Evolutionary conservation across 2,888 invertebrate genomes (phyloP).

Genomic region (Chouioia cunea): DNA sequence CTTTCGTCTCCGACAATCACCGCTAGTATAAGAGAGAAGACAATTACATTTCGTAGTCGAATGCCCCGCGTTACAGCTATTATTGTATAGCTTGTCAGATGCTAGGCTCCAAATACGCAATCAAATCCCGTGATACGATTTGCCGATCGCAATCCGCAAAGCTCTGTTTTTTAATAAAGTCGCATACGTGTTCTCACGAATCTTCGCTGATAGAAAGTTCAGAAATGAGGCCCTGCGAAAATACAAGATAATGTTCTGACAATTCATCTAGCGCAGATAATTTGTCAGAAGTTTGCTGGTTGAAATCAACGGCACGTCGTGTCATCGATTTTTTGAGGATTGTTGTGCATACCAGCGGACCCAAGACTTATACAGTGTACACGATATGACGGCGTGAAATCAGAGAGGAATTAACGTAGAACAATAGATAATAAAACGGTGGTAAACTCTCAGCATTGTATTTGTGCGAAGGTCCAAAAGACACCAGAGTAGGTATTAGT

Average conservation of each 20-base stretch:
- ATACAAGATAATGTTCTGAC: too few relatives aligned
- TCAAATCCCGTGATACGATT: neutral
- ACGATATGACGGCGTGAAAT: conserved; percentile 4
- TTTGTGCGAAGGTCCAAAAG: conserved; percentile 14
- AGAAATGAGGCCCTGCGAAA: too few relatives aligned
- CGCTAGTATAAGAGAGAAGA: too few relatives aligned
- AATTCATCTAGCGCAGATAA: neutral
- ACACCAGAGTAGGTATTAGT: too few relatives aligned
- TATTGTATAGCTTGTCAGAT: conserved; percentile 20
- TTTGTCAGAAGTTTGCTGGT: conserved; percentile 27
- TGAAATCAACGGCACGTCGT: too few relatives aligned
- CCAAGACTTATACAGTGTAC: too few relatives aligned
- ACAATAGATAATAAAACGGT: conserved; percentile 26
- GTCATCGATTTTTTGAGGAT: conserved; percentile 15
- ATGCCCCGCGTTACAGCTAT: too few relatives aligned
- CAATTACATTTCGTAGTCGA: conserved; percentile 15
- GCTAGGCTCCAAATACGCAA: too few relatives aligned
- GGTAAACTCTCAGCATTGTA: conserved; percentile 27
- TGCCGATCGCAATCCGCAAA: too few relatives aligned
- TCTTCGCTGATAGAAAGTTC: too few relatives aligned
- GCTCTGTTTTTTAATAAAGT: too few relatives aligned
- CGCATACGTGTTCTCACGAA: too few relatives aligned
- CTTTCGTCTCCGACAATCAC: conserved; percentile 15
- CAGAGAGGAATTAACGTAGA: conserved; percentile 38
- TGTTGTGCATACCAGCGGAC: neutral